Base-by-base conservation (phyloP, 2,888 invertebrate genomes). In the Thera britannica region DNA sequence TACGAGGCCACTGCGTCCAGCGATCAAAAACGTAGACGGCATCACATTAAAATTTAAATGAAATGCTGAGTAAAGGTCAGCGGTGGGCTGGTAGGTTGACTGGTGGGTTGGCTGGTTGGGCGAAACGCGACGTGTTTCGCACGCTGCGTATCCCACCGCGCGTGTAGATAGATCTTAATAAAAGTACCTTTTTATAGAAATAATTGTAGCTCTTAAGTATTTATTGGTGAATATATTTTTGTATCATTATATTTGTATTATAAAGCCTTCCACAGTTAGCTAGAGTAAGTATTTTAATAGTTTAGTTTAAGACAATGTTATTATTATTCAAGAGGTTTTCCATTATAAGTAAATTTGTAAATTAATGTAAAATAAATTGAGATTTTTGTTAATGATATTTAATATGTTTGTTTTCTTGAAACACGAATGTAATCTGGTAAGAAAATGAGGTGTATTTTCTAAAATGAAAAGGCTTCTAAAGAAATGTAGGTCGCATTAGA, bases 281-380 rank as follows among this genome's bases (percentile, higher is more conserved):
- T 74, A 74, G 71, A 51, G 35, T 75, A 72, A 74, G 74, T 78
- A 74, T 78, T 77, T 80, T 81, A 79, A 81, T 83, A 80, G 83
- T 83, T 77, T 83, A 81, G 78, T 80, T 79, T 84, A 82, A 86
- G 85, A 84, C 85, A 88, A 90, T 89, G 90, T 91, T 91, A 90
- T 88, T 91, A 90, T 88, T 87, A 88, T 89, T 87, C 85, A 83
- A 90, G 86, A 88, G 84, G 86, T 88, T 90, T 85, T 80, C 77
- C 72, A 76, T 77, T 79, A 56, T 89, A 89, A 89, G 86, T 90
- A 88, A 75, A 75, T 79, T 41, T 93, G 92, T 93, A 93, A 93
- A 93, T 88, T 92, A 90, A 91, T 93, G 93, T 93, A 93, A 92
- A 93, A 92, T 92, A 92, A 93, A 93, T 81, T 84, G 90, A 90